Percentiles rank a stretch among this genome's conserved stretches.
These are phyloP conservation scores for Andrena trimmerana DNA, from an alignment of 2,888 invertebrate genomes.

Conservation along the genomic window DNA sequence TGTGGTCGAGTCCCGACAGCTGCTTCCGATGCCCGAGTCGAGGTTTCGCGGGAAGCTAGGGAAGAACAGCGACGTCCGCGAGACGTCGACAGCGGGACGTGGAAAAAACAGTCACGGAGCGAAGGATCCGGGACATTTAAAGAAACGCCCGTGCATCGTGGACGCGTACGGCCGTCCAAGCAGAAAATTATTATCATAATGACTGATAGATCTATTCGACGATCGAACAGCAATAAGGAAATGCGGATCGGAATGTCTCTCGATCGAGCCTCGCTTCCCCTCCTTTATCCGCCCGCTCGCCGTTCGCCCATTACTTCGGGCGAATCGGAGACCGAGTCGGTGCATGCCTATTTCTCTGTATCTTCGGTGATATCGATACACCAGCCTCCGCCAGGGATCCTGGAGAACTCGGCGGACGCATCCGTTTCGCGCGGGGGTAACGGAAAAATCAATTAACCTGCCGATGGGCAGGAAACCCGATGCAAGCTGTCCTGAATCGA, in stretches of 20 bases:
- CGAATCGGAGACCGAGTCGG: constrained; percentile 63
- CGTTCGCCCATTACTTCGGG: constrained; percentile 64
- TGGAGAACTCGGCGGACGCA: constrained; percentile 30
- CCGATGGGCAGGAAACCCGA: not conserved
- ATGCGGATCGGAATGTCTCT: constrained; percentile 81
- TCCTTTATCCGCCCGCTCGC: constrained; percentile 19
- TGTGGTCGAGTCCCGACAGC: constrained; percentile 30
- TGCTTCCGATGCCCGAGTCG: constrained; percentile 6
- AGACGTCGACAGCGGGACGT: not conserved
- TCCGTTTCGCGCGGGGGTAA: constrained; percentile 1
- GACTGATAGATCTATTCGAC: constrained; percentile 74
- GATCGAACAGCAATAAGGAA: constrained; percentile 82
- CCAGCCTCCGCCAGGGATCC: constrained; percentile 51
- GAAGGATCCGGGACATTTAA: constrained; percentile 54
- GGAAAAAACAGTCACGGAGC: not conserved
- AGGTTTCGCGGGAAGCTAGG: not conserved
- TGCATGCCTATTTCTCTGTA: constrained; percentile 68
- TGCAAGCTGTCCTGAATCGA: not conserved
- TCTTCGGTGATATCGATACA: constrained; percentile 69
- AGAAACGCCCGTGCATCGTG: constrained; percentile 55
- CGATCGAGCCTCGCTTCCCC: constrained; percentile 71
- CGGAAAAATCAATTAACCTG: constrained; percentile 45
- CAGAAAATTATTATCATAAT: constrained; percentile 82
- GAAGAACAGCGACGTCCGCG: not conserved
- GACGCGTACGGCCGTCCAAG: constrained; percentile 71